Base-by-base conservation (phyloP, 2,888 invertebrate species). In the Sarcophaga variegata region DNA sequence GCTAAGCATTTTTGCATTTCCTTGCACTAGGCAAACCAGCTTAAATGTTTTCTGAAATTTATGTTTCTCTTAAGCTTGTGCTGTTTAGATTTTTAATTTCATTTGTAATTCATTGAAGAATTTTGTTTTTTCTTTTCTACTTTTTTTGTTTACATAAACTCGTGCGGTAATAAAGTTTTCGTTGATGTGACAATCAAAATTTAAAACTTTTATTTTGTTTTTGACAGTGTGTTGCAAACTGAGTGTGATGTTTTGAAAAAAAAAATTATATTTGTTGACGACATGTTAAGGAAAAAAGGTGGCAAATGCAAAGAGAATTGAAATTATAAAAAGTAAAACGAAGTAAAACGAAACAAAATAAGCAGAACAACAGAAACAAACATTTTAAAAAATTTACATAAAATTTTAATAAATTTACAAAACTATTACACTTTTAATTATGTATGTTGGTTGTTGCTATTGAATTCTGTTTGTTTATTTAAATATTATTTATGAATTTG, bases 401-500 rank as follows among this genome's bases (percentile, higher is more conserved):
- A 78, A 70, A 59, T 59, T 37, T 37, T 37, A 37, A 64, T 66
- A 22, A 60, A 62, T 67, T 72, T 60, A 72, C 66, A 72, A 66
- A 49, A 45, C 69, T 75, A 11, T 69, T 77, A 14, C 27, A 60
- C 59, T 27, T 49, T 75, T n/a, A 25, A 62, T 45, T 77, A 22
- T 71, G 49, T 6, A 6, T 27, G 5, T 17, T 12, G 27, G 27
- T 67, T 67, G 49, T 49, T 62, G 49, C 5, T 81, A 54, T 71
- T 27, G 5, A 20, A 12, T 63, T 59, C 71, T 62, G 54, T 71
- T 84, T 60, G 60, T 76, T 67, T 47, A 54, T 72, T 60, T 69
- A n/a, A 79, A 82, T 63, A 69, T 47, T 64, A 75, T 82, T 85
- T 82, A 82, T 82, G 77, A 78, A 63, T 82, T 82, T 85, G 20